phyloP scores from a whole-genome alignment of 2,888 invertebrate species.

The Hecatera dysodea region DNA sequence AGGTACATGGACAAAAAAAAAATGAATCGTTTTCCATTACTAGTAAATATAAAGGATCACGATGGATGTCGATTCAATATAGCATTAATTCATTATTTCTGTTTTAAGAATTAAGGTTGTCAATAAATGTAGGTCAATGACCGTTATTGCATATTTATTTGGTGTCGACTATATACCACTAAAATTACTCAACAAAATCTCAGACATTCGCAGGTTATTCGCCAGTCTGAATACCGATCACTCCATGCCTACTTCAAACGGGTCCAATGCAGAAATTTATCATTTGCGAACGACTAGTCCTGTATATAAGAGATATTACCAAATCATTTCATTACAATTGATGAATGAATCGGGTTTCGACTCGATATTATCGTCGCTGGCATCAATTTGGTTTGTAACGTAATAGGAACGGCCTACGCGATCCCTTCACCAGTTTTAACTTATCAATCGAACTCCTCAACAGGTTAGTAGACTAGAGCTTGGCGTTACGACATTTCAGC shows the following conservation, averaged over 20 bases:
- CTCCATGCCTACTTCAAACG: slow-evolving; percentile 50
- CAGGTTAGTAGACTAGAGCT: slow-evolving; percentile 43
- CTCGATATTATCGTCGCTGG: slow-evolving; percentile 64
- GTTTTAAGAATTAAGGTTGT: no score
- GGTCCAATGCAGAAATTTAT: slow-evolving; percentile 52
- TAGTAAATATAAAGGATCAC: no score
- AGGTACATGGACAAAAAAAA: no score
- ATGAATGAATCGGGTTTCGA: slow-evolving; percentile 67
- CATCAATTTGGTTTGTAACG: slow-evolving; percentile 64
- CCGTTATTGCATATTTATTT: no score
- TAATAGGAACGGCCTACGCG: slow-evolving; percentile 69
- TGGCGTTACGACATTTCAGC: slow-evolving; percentile 35
- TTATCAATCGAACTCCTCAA: slow-evolving; percentile 59
- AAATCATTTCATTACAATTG: slow-evolving; percentile 68
- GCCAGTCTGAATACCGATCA: slow-evolving; percentile 50
- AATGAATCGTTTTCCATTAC: no score
- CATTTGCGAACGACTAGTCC: slow-evolving; percentile 47
- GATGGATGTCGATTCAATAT: no score
- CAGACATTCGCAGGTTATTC: slow-evolving; percentile 34
- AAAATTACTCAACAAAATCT: slow-evolving; percentile 18
- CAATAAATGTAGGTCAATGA: no score
- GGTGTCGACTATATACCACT: no score
- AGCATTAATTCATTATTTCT: no score
- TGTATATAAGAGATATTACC: slow-evolving; percentile 53
- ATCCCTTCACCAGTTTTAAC: slow-evolving; percentile 69